These are phyloP conservation scores for Galaxias olidus DNA, from an alignment of 2,797 vertebrate genomes.

Conservation along the genomic window DNA sequence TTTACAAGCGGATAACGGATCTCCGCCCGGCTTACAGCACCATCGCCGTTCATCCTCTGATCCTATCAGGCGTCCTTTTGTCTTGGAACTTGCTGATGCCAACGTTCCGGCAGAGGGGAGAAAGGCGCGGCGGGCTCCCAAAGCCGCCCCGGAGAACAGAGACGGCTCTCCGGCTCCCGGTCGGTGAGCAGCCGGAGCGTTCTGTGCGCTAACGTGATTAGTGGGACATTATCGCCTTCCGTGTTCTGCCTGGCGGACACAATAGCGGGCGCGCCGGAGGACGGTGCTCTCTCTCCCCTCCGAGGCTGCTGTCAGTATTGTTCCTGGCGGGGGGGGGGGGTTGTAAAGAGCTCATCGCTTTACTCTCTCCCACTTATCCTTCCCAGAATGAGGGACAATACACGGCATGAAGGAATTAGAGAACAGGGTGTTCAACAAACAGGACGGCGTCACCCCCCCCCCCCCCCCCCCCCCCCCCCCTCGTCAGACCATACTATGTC, in stretches of 20 bases:
- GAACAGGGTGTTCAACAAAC: background rate
- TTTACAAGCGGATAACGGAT: slow-evolving; percentile 55
- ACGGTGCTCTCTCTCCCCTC: slow-evolving; percentile 35
- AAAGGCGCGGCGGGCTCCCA: slow-evolving; percentile 52
- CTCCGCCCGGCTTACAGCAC: slow-evolving; percentile 60
- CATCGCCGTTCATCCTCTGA: slow-evolving; percentile 63
- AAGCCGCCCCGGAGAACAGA: slow-evolving; percentile 50
- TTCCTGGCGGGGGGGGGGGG: background rate
- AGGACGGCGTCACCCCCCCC: background rate
- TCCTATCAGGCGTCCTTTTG: slow-evolving; percentile 73
- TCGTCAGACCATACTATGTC: too few species aligned
- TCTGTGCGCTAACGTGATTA: slow-evolving; percentile 76
- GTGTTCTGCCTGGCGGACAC: slow-evolving; percentile 62
- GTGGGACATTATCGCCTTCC: slow-evolving; percentile 72
- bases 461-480: too few species aligned
- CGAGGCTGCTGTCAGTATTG: slow-evolving; percentile 26
- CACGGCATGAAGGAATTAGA: background rate
- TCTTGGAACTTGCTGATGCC: slow-evolving; percentile 64
- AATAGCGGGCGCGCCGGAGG: slow-evolving; percentile 53
- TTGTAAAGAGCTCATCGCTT: background rate
- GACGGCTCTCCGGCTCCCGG: slow-evolving; percentile 32
- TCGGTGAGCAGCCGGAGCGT: slow-evolving; percentile 60
- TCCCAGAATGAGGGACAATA: background rate
- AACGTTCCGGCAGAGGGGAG: slow-evolving; percentile 61
- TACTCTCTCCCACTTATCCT: background rate